phyloP scores from a whole-genome alignment of 2,888 invertebrate genomes.

The Philereme transversata region DNA sequence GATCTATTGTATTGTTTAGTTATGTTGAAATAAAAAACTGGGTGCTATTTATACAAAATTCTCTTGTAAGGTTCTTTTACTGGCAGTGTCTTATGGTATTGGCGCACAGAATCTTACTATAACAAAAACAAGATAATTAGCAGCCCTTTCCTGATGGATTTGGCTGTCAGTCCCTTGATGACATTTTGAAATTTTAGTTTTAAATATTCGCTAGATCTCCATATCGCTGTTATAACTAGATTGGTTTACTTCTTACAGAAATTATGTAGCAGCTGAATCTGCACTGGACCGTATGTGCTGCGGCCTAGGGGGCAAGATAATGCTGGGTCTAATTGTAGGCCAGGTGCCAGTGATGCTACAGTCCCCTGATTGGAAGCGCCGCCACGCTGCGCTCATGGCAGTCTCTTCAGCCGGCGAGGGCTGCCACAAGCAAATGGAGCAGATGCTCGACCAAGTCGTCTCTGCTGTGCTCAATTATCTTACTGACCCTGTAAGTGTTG shows the following conservation, averaged over 20 bases:
- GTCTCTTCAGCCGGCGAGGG: slow-evolving; percentile 99
- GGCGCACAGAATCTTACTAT: slow-evolving; percentile 62
- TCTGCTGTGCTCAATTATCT: slow-evolving; percentile 94
- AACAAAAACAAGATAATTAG: slow-evolving; percentile 76
- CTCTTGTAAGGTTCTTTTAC: slow-evolving; percentile 17
- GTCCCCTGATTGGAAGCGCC: slow-evolving; percentile 92
- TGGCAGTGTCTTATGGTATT: slow-evolving; percentile 49
- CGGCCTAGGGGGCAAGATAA: slow-evolving; percentile 95
- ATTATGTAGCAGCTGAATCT: slow-evolving; percentile 97
- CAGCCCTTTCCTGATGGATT: slow-evolving; percentile 61
- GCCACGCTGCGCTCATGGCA: slow-evolving; percentile 99
- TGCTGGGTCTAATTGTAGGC: slow-evolving; percentile 94
- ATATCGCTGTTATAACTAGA: background rate
- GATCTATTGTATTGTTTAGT: no score
- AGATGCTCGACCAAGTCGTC: slow-evolving; percentile 96
- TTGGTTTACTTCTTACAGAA: slow-evolving; percentile 80
- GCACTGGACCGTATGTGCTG: slow-evolving; percentile 98
- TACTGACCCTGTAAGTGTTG: slow-evolving; percentile 88
- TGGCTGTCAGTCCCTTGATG: slow-evolving; percentile 77
- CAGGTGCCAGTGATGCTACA: slow-evolving; percentile 94
- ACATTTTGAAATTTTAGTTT: background rate
- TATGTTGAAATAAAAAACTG: no score
- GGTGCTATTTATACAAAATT: background rate
- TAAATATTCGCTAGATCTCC: background rate
- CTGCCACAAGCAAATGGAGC: slow-evolving; percentile 99